These are phyloP conservation scores for Drosophila nebulosa DNA, from an alignment of 1,140 invertebrate genomes.

Conservation along the genomic window DNA sequence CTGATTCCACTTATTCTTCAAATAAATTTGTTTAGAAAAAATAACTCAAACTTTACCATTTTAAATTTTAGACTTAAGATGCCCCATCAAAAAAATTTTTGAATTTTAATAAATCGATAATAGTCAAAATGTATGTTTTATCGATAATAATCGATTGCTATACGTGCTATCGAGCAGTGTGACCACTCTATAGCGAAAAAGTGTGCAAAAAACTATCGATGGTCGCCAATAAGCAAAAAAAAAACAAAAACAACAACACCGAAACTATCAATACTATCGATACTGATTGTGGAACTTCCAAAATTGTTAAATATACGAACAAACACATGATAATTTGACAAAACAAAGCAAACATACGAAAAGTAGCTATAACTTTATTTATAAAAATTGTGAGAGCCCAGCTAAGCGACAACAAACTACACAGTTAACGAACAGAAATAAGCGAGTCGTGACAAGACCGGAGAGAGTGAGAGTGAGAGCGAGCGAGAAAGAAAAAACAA, in stretches of 20 bases:
- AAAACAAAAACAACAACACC: neutral
- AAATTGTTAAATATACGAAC: neutral
- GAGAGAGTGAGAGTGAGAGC: constrained; percentile 15
- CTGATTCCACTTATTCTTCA: too few species aligned
- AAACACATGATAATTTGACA: neutral
- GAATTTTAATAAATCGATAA: too few species aligned
- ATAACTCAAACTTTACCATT: too few species aligned
- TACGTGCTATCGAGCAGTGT: neutral
- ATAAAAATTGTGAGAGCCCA: neutral
- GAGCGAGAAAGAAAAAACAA: too few species aligned
- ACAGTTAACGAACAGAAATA: neutral
- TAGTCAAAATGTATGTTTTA: neutral
- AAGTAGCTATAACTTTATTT: neutral
- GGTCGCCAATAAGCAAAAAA: neutral
- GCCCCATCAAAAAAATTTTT: too few species aligned
- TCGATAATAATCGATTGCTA: neutral
- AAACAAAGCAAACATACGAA: neutral
- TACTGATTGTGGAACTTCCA: neutral
- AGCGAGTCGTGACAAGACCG: constrained; percentile 8
- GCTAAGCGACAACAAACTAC: neutral
- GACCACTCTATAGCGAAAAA: too few species aligned
- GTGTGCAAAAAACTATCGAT: neutral
- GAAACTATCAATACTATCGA: neutral
- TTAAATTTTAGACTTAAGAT: too few species aligned
- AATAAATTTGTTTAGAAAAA: too few species aligned